Evolutionary conservation across 2,113 vertebrate genomes (phyloP).

Genomic region (Engystomops pustulosus): DNA sequence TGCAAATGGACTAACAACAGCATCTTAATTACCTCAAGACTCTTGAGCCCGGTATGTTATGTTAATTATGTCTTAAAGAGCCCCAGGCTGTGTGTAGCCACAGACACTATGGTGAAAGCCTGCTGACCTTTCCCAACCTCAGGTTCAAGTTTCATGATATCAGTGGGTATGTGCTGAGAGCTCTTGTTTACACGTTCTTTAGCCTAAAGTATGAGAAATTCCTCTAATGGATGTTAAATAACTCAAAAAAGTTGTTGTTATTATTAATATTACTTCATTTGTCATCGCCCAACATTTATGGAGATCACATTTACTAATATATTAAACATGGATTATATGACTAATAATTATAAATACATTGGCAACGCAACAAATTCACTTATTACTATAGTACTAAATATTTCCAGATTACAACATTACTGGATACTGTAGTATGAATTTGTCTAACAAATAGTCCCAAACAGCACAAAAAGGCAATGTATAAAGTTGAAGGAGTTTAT

Average conservation of each 20-base stretch:
- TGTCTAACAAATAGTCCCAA: too few relatives aligned
- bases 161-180: conserved; percentile 48
- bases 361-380: neutral
- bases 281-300: conserved; percentile 2
- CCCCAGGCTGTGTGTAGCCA: conserved; percentile 48
- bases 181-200: conserved; percentile 55
- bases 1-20: conserved; percentile 58
- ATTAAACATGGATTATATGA: neutral
- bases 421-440: too few relatives aligned
- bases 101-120: conserved; percentile 56
- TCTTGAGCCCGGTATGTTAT: conserved; percentile 53
- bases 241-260: neutral
- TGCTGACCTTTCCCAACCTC: conserved; percentile 58
- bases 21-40: conserved; percentile 60
- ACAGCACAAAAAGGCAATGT: too few relatives aligned
- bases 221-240: neutral
- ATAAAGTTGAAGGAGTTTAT: too few relatives aligned
- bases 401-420: too few relatives aligned
- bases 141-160: conserved; percentile 59
- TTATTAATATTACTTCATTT: neutral
- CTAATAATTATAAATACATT: neutral
- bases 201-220: conserved; percentile 30
- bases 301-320: neutral
- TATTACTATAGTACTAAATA: too few relatives aligned
- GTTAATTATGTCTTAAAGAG: conserved; percentile 58